Base-by-base conservation (phyloP, 2,113 vertebrate species). In the Lophius piscatorius region DNA sequence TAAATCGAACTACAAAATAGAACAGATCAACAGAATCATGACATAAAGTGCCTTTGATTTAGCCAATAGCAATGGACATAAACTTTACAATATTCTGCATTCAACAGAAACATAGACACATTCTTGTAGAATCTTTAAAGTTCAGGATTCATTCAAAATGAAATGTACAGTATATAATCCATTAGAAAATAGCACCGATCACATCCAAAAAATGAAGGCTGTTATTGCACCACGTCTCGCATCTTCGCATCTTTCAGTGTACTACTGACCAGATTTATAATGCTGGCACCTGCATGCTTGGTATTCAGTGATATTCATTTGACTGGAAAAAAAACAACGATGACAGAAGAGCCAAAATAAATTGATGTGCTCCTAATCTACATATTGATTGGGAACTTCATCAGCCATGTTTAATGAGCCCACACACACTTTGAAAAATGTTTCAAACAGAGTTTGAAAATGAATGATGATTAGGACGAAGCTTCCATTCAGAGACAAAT, bases 341-440 rank as follows among this genome's bases (percentile, higher is more conserved):
- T 55, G 72, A 70, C 75, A 58, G 48, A 70, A 66, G 58, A 81
- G 56, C 78, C 74, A 77, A 72, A 78, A 84, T 81, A 82, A 83
- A 86, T 80, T 82, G 82, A 84, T 76, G 70, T 55, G 64, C 71
- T 83, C 63, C 78, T 82, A 80, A 89, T 89, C 89, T 89, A 76
- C 87, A 91, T 89, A 88, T 86, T 92, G 86, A 90, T 90, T 90
- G 80, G 75, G 81, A 89, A 87, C 64, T 83, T 89, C 81, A 90
- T 89, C 88, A 90, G 65, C 62, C 84, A 73, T 82, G 59, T 55
- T 77, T 88, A 89, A 92, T 88, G 85, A 90, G 83, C 8, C 17
- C 57, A 56, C 29, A 48, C 63, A n/a, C n/a, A n/a, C n/a, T n/a
- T n/a, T n/a, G n/a, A n/a, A n/a, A n/a, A n/a, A n/a, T n/a, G n/a